These are phyloP conservation scores for Thunnus maccoyii DNA, from an alignment of 2,113 vertebrate species.

Conservation along the genomic window DNA sequence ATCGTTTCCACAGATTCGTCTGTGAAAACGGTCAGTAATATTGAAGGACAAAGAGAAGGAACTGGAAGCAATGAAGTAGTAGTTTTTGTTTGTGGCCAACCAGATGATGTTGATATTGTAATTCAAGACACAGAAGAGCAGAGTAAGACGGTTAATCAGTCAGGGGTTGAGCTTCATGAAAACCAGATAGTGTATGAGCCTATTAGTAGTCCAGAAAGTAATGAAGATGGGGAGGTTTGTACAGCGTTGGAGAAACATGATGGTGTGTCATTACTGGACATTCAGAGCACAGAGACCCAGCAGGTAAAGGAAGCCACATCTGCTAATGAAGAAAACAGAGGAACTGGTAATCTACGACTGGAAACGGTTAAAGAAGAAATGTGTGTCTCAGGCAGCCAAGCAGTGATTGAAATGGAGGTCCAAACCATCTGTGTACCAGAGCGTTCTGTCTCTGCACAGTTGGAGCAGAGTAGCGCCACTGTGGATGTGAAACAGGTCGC, in stretches of 20 bases:
- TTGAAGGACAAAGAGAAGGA: slow-evolving; percentile 39
- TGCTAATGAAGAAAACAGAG: slow-evolving; percentile 27
- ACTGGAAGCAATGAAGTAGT: slow-evolving; percentile 45
- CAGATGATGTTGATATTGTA: slow-evolving; percentile 31
- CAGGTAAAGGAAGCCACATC: slow-evolving; percentile 16
- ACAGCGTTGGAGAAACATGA: slow-evolving; percentile 36
- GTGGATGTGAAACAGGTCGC: slow-evolving; percentile 53
- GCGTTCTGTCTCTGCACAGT: slow-evolving; percentile 26
- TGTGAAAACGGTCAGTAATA: slow-evolving; percentile 18
- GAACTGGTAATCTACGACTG: not conserved
- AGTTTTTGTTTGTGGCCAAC: slow-evolving; percentile 57
- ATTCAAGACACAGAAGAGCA: slow-evolving; percentile 58
- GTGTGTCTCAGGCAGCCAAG: slow-evolving; percentile 38
- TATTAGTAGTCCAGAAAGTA: slow-evolving; percentile 80
- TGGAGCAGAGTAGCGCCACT: slow-evolving; percentile 35
- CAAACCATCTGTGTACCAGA: slow-evolving; percentile 10
- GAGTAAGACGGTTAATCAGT: slow-evolving; percentile 34
- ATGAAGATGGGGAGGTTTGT: slow-evolving; percentile 49
- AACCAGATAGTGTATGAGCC: slow-evolving; percentile 77
- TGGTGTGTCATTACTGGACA: slow-evolving; percentile 51
- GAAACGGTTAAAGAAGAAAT: slow-evolving; percentile 8
- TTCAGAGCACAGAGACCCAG: slow-evolving; percentile 36
- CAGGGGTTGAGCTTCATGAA: slow-evolving; percentile 43
- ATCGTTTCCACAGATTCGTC: slow-evolving; percentile 21
- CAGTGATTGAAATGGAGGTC: slow-evolving; percentile 50